These are phyloP conservation scores for Cheilinus undulatus DNA, from an alignment of 2,113 vertebrate species.

Conservation along the genomic window DNA sequence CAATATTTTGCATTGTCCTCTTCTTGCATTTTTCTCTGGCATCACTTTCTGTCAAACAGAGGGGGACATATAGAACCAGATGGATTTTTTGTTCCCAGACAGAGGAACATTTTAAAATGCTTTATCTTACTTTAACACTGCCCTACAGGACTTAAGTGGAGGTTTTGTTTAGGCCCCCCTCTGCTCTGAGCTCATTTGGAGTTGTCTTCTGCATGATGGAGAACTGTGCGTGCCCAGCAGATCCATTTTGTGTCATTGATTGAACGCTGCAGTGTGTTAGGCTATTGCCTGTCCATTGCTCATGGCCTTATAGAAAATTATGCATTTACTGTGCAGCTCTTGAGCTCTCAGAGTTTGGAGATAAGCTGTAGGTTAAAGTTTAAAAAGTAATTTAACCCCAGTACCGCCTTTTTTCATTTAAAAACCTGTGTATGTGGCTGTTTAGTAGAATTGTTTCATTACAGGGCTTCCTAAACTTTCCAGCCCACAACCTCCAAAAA, in stretches of 20 bases:
- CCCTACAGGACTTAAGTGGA: not conserved
- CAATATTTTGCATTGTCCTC: slow-evolving; percentile 2
- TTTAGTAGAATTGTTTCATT: too few species aligned
- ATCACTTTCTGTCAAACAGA: not conserved
- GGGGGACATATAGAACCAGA: not conserved
- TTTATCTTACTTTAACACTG: slow-evolving; percentile 11
- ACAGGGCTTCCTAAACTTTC: too few species aligned
- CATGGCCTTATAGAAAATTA: slow-evolving; percentile 19
- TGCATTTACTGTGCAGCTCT: slow-evolving; percentile 24
- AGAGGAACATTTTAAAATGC: not conserved
- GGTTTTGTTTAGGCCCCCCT: slow-evolving; percentile 1
- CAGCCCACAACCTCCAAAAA: too few species aligned
- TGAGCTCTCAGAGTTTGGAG: slow-evolving; percentile 8
- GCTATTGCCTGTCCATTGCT: slow-evolving; percentile 46
- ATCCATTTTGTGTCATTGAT: slow-evolving; percentile 66
- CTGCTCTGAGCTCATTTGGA: slow-evolving; percentile 23
- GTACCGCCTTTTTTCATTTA: too few species aligned
- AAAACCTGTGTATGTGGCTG: too few species aligned
- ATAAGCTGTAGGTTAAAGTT: slow-evolving; percentile 6
- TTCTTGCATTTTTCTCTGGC: not conserved
- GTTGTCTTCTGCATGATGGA: slow-evolving; percentile 55
- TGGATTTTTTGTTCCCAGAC: slow-evolving; percentile 3
- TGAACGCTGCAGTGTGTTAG: slow-evolving; percentile 67
- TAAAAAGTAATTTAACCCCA: too few species aligned
- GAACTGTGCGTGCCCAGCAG: slow-evolving; percentile 57